phyloP scores from a whole-genome alignment of 1,140 invertebrate genomes.

The Drosophila sulfurigaster region DNA sequence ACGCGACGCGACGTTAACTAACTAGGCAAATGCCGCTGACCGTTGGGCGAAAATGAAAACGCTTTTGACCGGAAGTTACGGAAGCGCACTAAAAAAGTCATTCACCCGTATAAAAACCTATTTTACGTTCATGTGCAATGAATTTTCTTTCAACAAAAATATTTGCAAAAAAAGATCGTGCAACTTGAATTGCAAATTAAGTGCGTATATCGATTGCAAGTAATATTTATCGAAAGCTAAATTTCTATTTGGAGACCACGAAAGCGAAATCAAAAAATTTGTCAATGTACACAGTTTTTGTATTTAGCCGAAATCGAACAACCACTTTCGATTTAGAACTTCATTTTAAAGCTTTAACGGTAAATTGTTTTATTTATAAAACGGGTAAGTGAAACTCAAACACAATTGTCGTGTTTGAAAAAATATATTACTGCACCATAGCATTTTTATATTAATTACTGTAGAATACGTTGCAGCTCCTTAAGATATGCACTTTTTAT shows the following conservation, averaged over 20 bases:
- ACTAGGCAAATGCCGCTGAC: constrained; percentile 25
- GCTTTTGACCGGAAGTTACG: constrained; percentile 81
- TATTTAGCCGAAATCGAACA: too few species aligned
- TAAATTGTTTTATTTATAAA: not conserved
- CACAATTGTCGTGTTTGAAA: not conserved
- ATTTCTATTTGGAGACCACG: not conserved
- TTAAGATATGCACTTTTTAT: not conserved
- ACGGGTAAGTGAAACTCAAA: not conserved
- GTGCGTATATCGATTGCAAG: not conserved
- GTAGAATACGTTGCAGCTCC: not conserved
- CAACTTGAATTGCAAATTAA: not conserved
- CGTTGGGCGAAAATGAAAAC: constrained; percentile 75
- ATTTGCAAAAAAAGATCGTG: not conserved
- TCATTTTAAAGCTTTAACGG: too few species aligned
- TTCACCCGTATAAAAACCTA: constrained; percentile 78
- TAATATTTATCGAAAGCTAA: not conserved
- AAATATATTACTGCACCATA: not conserved
- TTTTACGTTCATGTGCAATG: constrained; percentile 53
- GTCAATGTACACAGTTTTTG: too few species aligned
- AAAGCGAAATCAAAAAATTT: too few species aligned
- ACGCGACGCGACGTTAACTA: constrained; percentile 12
- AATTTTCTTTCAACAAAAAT: not conserved
- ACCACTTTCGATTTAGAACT: too few species aligned
- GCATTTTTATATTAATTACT: not conserved
- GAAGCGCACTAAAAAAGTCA: constrained; percentile 82